These are phyloP conservation scores for Ochropacha duplaris DNA, from an alignment of 2,888 invertebrate species.

Conservation along the genomic window DNA sequence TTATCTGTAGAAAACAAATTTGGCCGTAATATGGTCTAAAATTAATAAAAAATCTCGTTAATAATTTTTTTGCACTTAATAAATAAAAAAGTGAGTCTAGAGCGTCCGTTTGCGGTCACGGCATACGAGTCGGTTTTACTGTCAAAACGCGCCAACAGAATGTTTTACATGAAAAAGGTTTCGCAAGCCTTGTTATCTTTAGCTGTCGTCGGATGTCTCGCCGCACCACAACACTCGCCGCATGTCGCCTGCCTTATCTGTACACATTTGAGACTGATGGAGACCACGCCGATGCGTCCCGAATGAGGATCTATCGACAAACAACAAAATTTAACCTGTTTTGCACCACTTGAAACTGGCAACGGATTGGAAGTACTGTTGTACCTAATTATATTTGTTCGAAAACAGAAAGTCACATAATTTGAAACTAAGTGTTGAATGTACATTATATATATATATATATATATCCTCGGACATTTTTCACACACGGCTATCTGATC, in stretches of 20 bases:
- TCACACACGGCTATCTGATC: too few relatives aligned
- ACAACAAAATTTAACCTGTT: not conserved
- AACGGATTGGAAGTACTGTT: not conserved
- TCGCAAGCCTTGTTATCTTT: not conserved
- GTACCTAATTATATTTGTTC: not conserved
- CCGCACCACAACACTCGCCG: not conserved
- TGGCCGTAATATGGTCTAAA: too few relatives aligned
- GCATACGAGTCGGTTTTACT: too few relatives aligned
- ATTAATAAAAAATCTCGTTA: too few relatives aligned
- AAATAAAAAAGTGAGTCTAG: too few relatives aligned
- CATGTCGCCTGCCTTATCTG: not conserved
- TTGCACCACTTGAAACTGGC: not conserved
- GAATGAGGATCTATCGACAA: not conserved
- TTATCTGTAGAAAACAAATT: too few relatives aligned
- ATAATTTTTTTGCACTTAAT: too few relatives aligned
- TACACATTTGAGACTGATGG: not conserved
- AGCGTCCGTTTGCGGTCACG: too few relatives aligned
- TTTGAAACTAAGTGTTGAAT: not conserved
- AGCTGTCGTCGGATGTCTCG: not conserved
- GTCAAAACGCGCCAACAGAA: too few relatives aligned
- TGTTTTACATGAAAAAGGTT: not conserved
- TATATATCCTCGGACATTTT: too few relatives aligned
- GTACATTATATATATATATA: too few relatives aligned
- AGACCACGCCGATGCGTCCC: not conserved
- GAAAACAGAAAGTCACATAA: not conserved